Evolutionary conservation across 2,888 invertebrate genomes (phyloP), one percentile per base, ranked within the genome.

Genomic region (Lamproptera curius): DNA sequence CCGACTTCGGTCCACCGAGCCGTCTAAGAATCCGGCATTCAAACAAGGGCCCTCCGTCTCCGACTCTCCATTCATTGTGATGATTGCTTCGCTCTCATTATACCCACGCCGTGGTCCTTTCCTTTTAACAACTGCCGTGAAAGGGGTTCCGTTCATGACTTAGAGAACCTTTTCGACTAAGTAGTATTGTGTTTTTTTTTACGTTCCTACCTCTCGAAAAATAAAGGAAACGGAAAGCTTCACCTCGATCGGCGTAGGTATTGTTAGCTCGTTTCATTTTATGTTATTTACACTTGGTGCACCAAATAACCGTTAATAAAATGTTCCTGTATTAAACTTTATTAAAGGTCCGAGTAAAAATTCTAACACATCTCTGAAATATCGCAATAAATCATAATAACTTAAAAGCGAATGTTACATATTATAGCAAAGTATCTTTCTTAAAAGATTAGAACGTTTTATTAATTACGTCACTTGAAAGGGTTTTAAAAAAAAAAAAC

Each of bases 71-170:
- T 84, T 84, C 83, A 84, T 84, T 83, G 82, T 82, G 79, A 76
- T 79, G 80, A 83, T 82, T 84, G 81, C 82, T 71, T 68, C 62
- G 63, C 72, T 71, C 77, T 81, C 81, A 80, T 79, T 79, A 77
- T 69, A 70, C 68, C 54, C 58, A 61, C 62, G 63, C 56, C 44
- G 61, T 20, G 20, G 20, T 52, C 55, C 56, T 55, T 55, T 52
- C 55, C 34, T 51, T 51, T 46, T 46, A 46, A 45, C 50, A 36
- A 44, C 49, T 44, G 40, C 44, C 15, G 20, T 44, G 31, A 44
- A 44, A 49, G 40, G 44, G 49, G 44, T 49, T 41, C 43, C 40
- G 44, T 44, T 49, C 41, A 37, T 31, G 40, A 44, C 39, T 37
- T 28, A 49, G 38, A 36, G 39, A 49, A 44, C 40, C 44, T 11